Base-by-base conservation (phyloP, 2,113 vertebrate genomes). In the Hippocampus zosterae region DNA sequence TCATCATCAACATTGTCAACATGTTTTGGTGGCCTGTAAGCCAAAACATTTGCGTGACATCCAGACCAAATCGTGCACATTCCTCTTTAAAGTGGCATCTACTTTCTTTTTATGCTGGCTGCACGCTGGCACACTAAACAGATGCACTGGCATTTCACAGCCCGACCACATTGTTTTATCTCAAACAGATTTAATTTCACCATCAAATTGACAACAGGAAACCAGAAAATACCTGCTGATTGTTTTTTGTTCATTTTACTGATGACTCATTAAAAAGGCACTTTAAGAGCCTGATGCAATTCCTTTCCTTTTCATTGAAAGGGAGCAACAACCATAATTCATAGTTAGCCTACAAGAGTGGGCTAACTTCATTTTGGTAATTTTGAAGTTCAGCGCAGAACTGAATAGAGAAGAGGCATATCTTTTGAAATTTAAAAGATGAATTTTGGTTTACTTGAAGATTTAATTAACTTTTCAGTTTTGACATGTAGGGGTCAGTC, bases 21-120 rank as follows among this genome's bases (percentile, higher is more conserved):
- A 16, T 53, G 33, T n/a, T 53, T 53, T 3, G 21, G 52, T 11
- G 21, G 52, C 52, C 52, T 1, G 2, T 4, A 23, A 53, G 21
- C 16, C 59, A 37, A 33, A 29, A 19, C 16, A 1, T 33, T 8
- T 60, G 57, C 57, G 8, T n/a, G 60, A 40, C 60, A 40, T 62
- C 60, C 6, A 18, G 1, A 33, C 13, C 27, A 60, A 27, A 53
- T 53, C 52, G 33, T 62, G 19, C 60, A 13, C 12, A 23, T 50
- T 67, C 72, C 8, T 62, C 33, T 62, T 40, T 40, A 21, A 40
- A 21, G 29, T 40, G 59, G 59, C 59, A 61, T 61, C 33, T 21
- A 9, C 8, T 61, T 61, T 19, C 59, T 63, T 69, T 29, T 25
- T 63, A 37, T 75, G n/a, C 27, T 29, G 40, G 19, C 27, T 19